Percentiles rank a stretch among this genome's conserved stretches.
These are phyloP conservation scores for Apantesis nais DNA, from an alignment of 2,888 invertebrate genomes.

Conservation along the genomic window DNA sequence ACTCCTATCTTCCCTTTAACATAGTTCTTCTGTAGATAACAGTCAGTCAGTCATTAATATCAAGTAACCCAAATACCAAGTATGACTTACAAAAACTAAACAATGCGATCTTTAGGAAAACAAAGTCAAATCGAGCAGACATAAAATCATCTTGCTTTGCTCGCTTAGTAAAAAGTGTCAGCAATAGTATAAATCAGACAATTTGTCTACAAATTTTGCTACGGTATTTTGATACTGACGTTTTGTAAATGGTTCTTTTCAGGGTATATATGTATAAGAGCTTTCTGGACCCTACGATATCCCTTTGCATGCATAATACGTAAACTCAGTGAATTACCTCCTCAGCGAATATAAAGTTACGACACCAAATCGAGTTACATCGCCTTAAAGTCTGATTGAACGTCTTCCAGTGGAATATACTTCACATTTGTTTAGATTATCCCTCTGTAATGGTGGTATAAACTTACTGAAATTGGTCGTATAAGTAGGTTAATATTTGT, in stretches of 20 bases:
- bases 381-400: conserved; percentile 69
- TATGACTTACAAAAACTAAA: not conserved
- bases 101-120: not conserved
- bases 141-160: not conserved
- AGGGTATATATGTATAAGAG: conserved; percentile 34
- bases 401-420: conserved; percentile 62
- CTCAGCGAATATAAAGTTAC: conserved; percentile 75
- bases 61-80: not conserved
- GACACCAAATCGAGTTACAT: conserved; percentile 55
- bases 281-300: conserved; percentile 65
- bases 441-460: conserved; percentile 57
- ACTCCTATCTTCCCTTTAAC: not conserved
- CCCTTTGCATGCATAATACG: conserved; percentile 72
- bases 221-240: conserved; percentile 26
- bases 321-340: conserved; percentile 65
- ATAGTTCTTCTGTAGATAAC: not conserved
- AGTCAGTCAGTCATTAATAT: no score
- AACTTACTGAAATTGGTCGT: conserved; percentile 53
- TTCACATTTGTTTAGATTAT: conserved; percentile 70
- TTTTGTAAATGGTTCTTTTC: conserved; percentile 26
- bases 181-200: conserved; percentile 1
- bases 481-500: conserved; percentile 50
- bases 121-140: not conserved
- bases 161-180: not conserved
- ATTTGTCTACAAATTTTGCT: conserved; percentile 14